phyloP scores from a whole-genome alignment of 2,888 invertebrate species.

The Heliconius erato region DNA sequence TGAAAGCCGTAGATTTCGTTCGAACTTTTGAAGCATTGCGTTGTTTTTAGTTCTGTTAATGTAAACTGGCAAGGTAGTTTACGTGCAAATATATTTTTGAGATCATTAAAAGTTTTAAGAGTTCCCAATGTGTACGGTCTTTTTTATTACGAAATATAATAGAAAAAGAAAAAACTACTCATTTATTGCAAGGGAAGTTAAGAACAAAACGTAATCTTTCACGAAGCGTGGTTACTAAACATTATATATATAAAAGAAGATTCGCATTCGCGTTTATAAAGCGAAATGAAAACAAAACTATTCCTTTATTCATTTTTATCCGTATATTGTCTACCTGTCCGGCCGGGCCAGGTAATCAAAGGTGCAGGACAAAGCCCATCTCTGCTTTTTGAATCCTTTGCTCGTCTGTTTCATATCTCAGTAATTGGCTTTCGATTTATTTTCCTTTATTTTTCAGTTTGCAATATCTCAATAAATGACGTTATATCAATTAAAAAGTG shows the following conservation, averaged over 20 bases:
- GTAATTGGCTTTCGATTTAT: constrained; percentile 82
- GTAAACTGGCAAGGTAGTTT: constrained; percentile 46
- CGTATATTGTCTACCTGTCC: constrained; percentile 63
- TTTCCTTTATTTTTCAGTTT: constrained; percentile 57
- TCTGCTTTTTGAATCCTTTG: constrained; percentile 78
- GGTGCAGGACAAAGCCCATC: constrained; percentile 80
- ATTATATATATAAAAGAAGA: constrained; percentile 55
- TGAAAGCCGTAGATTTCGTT: constrained; percentile 62
- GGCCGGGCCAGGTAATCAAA: constrained; percentile 76
- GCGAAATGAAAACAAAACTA: constrained; percentile 59
- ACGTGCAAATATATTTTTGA: constrained; percentile 46
- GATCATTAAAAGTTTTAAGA: constrained; percentile 52
- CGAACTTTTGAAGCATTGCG: constrained; percentile 54
- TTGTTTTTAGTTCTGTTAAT: constrained; percentile 54
- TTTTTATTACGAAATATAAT: constrained; percentile 29
- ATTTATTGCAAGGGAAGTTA: constrained; percentile 42
- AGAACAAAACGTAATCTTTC: constrained; percentile 51
- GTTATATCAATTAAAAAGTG: constrained; percentile 23
- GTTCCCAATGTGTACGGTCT: constrained; percentile 18
- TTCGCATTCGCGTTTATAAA: constrained; percentile 52
- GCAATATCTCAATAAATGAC: constrained; percentile 34
- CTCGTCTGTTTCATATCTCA: constrained; percentile 72
- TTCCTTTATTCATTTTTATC: constrained; percentile 62
- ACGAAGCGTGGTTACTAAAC: constrained; percentile 46
- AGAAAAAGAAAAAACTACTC: constrained; percentile 23